Conservation (phyloP, 2,888 invertebrate species). For the Drosophila engyochracea region DNA sequence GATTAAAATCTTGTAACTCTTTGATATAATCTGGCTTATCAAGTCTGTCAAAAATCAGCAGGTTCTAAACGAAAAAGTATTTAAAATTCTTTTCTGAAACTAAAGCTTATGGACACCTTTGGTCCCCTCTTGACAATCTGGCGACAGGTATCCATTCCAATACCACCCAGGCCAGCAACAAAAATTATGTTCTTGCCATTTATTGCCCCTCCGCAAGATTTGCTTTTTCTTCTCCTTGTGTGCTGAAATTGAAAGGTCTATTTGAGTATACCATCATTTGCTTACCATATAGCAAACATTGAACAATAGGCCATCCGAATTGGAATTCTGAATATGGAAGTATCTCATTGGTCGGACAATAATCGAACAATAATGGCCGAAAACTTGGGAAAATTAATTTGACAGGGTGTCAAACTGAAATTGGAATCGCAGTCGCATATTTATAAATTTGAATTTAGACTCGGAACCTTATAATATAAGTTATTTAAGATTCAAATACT, state of each 20-base stretch:
- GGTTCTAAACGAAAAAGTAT: conserved; percentile 59
- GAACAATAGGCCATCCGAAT: not conserved
- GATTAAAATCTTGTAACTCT: conserved; percentile 12
- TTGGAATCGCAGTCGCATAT: too few relatives aligned
- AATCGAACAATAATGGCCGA: too few relatives aligned
- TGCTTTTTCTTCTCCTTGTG: not conserved
- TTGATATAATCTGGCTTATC: conserved; percentile 58
- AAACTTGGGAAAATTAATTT: too few relatives aligned
- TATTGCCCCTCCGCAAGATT: not conserved
- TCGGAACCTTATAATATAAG: too few relatives aligned
- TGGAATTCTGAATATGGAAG: too few relatives aligned
- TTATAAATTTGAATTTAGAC: too few relatives aligned
- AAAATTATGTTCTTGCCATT: conserved; percentile 70
- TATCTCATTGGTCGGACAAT: too few relatives aligned
- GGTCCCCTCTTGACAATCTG: conserved; percentile 52
- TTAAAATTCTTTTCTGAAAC: not conserved
- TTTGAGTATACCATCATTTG: not conserved
- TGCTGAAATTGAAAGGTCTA: not conserved
- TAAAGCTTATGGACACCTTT: conserved; percentile 32
- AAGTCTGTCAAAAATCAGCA: conserved; percentile 70
- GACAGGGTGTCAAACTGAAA: too few relatives aligned
- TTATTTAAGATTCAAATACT: not conserved
- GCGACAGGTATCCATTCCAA: conserved; percentile 77
- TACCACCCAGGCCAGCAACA: conserved; percentile 79
- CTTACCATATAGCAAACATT: not conserved